Evolutionary conservation across 2,888 invertebrate genomes (phyloP).

Genomic region (Plagodis pulveraria): DNA sequence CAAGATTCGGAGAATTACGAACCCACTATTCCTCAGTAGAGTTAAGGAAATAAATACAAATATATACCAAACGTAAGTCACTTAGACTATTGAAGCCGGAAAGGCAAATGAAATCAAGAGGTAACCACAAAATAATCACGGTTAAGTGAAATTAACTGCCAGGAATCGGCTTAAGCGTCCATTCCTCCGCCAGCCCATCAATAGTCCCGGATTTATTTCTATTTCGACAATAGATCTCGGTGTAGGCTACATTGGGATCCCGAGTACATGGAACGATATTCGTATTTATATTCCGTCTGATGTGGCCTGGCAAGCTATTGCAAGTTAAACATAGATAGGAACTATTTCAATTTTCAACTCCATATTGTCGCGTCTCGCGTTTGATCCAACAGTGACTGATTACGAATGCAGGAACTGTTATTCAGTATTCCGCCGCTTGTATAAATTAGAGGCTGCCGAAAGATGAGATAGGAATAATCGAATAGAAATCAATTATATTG

Average conservation of each 20-base stretch:
- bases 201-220: slow-evolving; percentile 51
- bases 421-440: slow-evolving; percentile 2
- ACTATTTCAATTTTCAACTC: slow-evolving; percentile 8
- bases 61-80: neutral
- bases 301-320: neutral
- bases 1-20: neutral
- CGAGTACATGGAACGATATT: neutral
- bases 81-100: slow-evolving; percentile 37
- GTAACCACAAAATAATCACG: slow-evolving; percentile 53
- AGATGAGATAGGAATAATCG: slow-evolving; percentile 1
- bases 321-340: neutral
- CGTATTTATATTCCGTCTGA: neutral
- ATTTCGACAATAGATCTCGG: slow-evolving; percentile 29
- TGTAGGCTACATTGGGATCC: neutral
- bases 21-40: neutral
- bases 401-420: slow-evolving; percentile 10
- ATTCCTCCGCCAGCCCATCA: slow-evolving; percentile 55
- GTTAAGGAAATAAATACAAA: neutral
- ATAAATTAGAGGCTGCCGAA: slow-evolving; percentile 1
- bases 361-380: slow-evolving; percentile 5
- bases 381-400: slow-evolving; percentile 15
- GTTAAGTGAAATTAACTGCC: slow-evolving; percentile 70
- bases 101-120: slow-evolving; percentile 48
- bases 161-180: slow-evolving; percentile 53
- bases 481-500: neutral